Evolutionary conservation across 2,797 vertebrate species (phyloP), one percentile per base, ranked within the genome.

Genomic region (Uromys caudimaculatus): DNA sequence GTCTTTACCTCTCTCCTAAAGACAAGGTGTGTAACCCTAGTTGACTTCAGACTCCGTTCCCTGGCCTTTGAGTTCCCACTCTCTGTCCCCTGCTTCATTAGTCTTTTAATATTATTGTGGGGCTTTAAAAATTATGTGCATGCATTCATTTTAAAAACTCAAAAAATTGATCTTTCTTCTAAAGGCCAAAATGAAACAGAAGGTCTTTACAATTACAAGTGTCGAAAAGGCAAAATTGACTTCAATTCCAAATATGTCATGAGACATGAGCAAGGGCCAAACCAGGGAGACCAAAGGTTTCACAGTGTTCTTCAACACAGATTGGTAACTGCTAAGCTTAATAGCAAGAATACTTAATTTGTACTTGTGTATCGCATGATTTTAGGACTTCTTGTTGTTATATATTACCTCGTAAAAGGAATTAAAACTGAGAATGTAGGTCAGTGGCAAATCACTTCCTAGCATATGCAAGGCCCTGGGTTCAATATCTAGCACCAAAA

Each of bases 141-240:
- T 47, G 6, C 95, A 82, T 84, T 92, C 47, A 76, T 87, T 91
- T 84, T 91, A 86, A 71, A 17, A 93, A 56, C 58, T 56, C 95
- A 64, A 27, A 95, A 96, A 84, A 73, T 41, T 81, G 38, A 77
- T 60, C 29, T 94, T 83, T 84, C 47, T 95, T 52, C 50, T 81
- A 95, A 91, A 93, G 54, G 64, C 60, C 32, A 93, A 93, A 86
- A 76, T 47, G 38, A 16, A 95, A 87, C 67, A 90, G 38, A 78
- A 71, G 9, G 32, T 91, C 76, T 93, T 93, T 64, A 91, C 6
- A 93, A 71, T 84, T 69, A 69, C 69, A 41, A 94, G 47, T 84
- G 38, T 67, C 87, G 32, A 94, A 85, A 96, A 94, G 38, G 58
- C 50, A 93, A 93, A 95, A 84, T 84, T 89, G 77, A 89, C 23